Evolutionary conservation across 2,113 vertebrate species (phyloP).

Genomic region (Triplophysa dalaica): DNA sequence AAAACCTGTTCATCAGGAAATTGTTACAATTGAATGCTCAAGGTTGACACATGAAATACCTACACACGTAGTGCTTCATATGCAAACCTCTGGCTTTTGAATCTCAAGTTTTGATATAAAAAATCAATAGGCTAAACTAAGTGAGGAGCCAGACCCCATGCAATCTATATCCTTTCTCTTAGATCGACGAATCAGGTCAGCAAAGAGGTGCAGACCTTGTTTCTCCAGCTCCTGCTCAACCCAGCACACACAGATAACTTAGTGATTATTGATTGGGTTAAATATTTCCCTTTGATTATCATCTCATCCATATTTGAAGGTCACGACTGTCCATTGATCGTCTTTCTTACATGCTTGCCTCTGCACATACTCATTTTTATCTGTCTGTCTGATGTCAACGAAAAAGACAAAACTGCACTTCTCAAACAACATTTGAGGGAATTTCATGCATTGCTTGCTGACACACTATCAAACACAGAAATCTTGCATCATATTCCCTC

Average conservation of each 20-base stretch:
- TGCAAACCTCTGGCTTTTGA: neutral
- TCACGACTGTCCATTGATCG: constrained; percentile 38
- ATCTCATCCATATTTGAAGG: constrained; percentile 11
- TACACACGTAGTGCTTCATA: neutral
- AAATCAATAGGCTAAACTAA: neutral
- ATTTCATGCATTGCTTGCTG: neutral
- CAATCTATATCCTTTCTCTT: constrained; percentile 15
- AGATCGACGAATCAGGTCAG: constrained; percentile 8
- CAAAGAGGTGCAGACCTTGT: neutral
- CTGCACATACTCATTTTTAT: neutral
- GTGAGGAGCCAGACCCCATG: neutral
- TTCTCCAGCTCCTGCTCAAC: neutral
- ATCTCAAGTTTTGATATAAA: neutral
- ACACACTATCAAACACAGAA: constrained; percentile 30
- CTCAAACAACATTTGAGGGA: neutral
- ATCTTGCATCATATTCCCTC: neutral
- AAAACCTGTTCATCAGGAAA: neutral
- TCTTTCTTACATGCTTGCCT: constrained; percentile 22
- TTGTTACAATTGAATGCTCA: neutral
- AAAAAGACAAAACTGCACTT: constrained; percentile 25
- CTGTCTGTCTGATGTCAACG: neutral
- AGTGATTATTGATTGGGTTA: constrained; percentile 52
- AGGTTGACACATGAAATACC: neutral
- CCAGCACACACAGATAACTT: constrained; percentile 36
- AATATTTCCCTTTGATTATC: constrained; percentile 58